Evolutionary conservation across 2,888 invertebrate species (phyloP), one percentile per base, ranked within the genome.

Genomic region (Geotrupes spiniger): DNA sequence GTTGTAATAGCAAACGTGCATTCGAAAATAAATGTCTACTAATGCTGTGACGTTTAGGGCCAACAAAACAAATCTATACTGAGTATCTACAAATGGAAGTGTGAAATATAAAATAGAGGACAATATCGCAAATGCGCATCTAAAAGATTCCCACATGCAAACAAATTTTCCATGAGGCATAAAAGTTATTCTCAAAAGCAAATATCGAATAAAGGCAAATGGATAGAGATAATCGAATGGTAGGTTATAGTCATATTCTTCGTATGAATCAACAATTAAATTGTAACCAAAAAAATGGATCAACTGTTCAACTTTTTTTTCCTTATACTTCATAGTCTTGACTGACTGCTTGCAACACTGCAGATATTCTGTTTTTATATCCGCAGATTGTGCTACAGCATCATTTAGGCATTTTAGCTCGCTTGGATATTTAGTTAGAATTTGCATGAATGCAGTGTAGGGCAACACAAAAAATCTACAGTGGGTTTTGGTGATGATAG

Each of bases 1-100:
- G 17, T 55, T 50, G 36, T 58, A 58, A 37, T 57, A 60, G 16
- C 49, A 49, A 6, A 60, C 48, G 38, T 60, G 59, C 1, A 60
- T n/a, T 11, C 59, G 38, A 5, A 60, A 6, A 16, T 58, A 60
- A 4, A 60, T 53, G 27, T 60, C 59, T 1, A 42, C 5, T 11
- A 49, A 48, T 11, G 51, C 51, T 36, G 50, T 50, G 0, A 43
- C 1, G 16, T 60, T 57, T 1, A 60, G 26, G 8, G 52, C 26
- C 2, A 46, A 10, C 8, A 41, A n/a, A 5, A 46, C 3, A 8
- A 14, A 12, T 4, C 8, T n/a, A 12, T 16, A 14, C 1, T 33
- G 12, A 11, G 11, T 29, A 1, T 29, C 10, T 1, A 40, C 27
- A 16, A 47, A 14, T 2, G 39, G 36, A 16, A 10, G 40, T 9